Evolutionary conservation across 1,140 invertebrate genomes (phyloP), one percentile per base, ranked within the genome.

Genomic region (Drosophila lowei): DNA sequence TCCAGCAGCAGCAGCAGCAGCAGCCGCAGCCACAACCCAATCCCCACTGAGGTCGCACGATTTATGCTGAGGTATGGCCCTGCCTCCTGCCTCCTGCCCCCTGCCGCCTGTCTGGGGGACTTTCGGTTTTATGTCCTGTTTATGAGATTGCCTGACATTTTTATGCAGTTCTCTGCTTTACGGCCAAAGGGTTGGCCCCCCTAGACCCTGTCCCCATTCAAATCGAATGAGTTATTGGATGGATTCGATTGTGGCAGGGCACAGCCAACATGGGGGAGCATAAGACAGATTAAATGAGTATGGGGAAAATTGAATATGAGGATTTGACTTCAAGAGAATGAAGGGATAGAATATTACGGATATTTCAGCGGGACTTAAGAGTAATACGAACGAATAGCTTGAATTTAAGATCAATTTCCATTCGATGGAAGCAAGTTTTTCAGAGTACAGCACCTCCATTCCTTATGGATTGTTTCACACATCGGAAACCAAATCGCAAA

Each of bases 101-200:
- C 30, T 34, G 8, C 30, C 18, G 18, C 3, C 34, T 38, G 34
- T 38, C 34, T 38, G 49, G 13, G 13, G 48, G 67, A 43, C 34
- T 53, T 67, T 86, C 63, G 64, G 66, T 80, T 85, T 85, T 85
- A 85, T 85, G 79, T 77, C 16, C 80, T 85, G 80, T 85, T 85
- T 85, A 85, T 86, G 81, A 80, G 80, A 60, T 61, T 77, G 81
- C 67, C 48, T 85, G 80, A 85, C 80, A 78, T 84, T 79, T 85
- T 79, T 84, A 84, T 85, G 80, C 75, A 64, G 47, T 57, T 67
- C 68, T 48, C 70, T 77, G 73, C 25, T 81, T 74, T 65, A 77
- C 72, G 71, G 52, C 43, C 11, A 67, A 67, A 77, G 76, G 65
- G 52, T 72, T 67, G 42, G 30, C 28, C 42, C 38, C 60, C 57